A percentile compares a stretch with the other conserved stretches of the same genome.
Conservation (phyloP, 2,888 invertebrate species). For the Pachymerium ferrugineum region DNA sequence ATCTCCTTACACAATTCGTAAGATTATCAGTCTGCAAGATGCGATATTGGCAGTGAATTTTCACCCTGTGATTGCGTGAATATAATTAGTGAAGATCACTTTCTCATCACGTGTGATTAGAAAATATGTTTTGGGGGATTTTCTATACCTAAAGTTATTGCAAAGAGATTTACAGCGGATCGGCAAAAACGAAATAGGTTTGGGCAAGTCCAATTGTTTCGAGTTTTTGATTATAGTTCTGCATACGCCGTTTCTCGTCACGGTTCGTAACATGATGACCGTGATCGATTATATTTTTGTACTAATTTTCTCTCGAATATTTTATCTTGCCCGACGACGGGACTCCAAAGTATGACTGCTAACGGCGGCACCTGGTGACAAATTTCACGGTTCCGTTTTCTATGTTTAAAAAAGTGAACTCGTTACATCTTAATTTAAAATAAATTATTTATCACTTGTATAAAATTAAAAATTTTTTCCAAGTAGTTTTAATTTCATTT, state of each 20-base stretch:
- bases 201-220: background rate
- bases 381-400: background rate
- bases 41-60: background rate
- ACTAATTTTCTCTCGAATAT: background rate
- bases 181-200: background rate
- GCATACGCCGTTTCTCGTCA: constrained; percentile 11
- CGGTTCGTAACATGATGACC: constrained; percentile 2
- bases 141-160: background rate
- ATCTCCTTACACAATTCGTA: background rate
- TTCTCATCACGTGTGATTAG: too few species aligned
- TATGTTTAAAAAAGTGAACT: background rate
- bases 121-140: background rate
- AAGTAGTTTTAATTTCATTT: too few species aligned
- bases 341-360: constrained; percentile 1
- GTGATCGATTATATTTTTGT: background rate
- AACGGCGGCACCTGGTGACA: background rate
- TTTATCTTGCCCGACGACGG: background rate
- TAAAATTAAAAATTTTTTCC: too few species aligned
- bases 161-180: background rate
- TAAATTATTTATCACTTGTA: background rate
- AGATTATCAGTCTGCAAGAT: background rate
- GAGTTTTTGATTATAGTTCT: background rate
- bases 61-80: background rate
- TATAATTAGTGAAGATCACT: too few species aligned
- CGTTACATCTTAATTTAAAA: background rate